Conservation (phyloP, 2,113 vertebrate genomes). For the Embiotoca jacksoni region DNA sequence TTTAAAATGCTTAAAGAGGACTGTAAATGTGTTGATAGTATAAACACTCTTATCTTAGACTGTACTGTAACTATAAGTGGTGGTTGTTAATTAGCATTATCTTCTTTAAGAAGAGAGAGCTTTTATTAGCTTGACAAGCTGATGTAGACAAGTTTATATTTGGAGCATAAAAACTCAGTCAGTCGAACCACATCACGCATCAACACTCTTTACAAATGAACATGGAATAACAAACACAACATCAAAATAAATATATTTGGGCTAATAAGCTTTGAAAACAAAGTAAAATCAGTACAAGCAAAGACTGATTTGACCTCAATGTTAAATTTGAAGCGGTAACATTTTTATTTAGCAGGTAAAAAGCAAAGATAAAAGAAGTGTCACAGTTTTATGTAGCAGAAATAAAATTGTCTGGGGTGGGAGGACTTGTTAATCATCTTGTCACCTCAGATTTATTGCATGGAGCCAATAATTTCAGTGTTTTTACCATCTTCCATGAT, state of each 20-base stretch:
- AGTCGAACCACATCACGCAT: neutral
- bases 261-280: too few species aligned
- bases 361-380: too few species aligned
- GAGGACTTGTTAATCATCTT: too few species aligned
- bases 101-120: neutral
- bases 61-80: neutral
- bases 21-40: slow-evolving; percentile 14
- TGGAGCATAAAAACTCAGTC: slow-evolving; percentile 11
- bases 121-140: slow-evolving; percentile 1
- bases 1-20: neutral
- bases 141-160: slow-evolving; percentile 14
- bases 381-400: too few species aligned
- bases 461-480: too few species aligned
- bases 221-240: neutral
- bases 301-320: too few species aligned
- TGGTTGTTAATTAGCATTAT: neutral
- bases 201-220: neutral
- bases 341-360: too few species aligned
- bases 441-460: too few species aligned
- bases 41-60: slow-evolving; percentile 1
- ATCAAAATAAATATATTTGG: neutral
- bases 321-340: too few species aligned
- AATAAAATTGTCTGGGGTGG: too few species aligned
- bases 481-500: too few species aligned
- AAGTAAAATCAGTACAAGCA: too few species aligned